Evolutionary conservation across 2,888 invertebrate species (phyloP).

Genomic region (Uloborus plumipes): DNA sequence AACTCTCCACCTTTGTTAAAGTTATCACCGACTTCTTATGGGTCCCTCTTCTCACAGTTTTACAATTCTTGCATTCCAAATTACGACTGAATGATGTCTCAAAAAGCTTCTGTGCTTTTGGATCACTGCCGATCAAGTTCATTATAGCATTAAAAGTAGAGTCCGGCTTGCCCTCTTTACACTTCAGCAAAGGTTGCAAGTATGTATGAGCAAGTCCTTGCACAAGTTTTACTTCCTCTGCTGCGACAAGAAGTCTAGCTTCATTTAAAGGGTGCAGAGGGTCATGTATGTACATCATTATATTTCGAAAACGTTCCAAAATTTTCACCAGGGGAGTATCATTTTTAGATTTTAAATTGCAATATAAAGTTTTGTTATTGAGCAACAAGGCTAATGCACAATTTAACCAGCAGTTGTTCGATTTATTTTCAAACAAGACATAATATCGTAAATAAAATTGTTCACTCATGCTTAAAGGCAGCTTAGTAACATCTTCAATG

Average conservation of each 20-base stretch:
- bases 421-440: constrained; percentile 34
- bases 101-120: constrained; percentile 3
- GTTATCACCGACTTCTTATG: constrained; percentile 36
- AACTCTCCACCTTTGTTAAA: constrained; percentile 15
- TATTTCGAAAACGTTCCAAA: constrained; percentile 11
- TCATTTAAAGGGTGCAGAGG: neutral
- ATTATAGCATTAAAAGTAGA: constrained; percentile 36
- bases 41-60: neutral
- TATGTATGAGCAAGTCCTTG: constrained; percentile 20
- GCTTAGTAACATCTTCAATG: too few species aligned
- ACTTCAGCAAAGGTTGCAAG: constrained; percentile 42
- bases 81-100: neutral
- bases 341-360: neutral
- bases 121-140: constrained; percentile 25
- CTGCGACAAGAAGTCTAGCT: neutral
- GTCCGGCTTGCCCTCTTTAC: constrained; percentile 35
- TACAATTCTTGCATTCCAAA: neutral
- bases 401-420: constrained; percentile 50
- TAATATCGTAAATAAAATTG: constrained; percentile 9
- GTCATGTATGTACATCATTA: constrained; percentile 15
- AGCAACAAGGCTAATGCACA: constrained; percentile 33
- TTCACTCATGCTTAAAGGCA: neutral
- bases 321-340: constrained; percentile 11
- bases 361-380: constrained; percentile 19
- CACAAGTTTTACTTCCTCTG: neutral